phyloP scores from a whole-genome alignment of 2,888 invertebrate species.

The Agonopterix arenella region DNA sequence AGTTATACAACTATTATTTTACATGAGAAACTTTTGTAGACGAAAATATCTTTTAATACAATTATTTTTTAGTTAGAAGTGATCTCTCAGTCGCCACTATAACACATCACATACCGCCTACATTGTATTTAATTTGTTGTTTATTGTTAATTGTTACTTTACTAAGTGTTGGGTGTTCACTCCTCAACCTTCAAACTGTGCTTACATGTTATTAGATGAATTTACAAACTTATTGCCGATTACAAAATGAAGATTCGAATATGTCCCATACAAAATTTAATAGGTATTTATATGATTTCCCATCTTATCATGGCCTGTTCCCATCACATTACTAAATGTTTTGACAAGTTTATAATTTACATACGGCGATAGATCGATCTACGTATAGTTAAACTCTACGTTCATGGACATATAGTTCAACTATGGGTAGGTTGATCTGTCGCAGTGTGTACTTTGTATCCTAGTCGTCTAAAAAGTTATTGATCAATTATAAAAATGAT shows the following conservation, averaged over 20 bases:
- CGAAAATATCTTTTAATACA: no score
- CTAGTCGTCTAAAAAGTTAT: no score
- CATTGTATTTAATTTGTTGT: not conserved
- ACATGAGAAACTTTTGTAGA: no score
- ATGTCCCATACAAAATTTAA: constrained; percentile 30
- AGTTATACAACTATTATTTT: no score
- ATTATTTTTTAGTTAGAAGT: not conserved
- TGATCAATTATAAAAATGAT: no score
- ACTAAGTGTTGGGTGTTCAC: constrained; percentile 17
- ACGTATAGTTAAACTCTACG: no score
- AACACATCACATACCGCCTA: no score
- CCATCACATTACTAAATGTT: constrained; percentile 43
- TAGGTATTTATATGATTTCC: constrained; percentile 63
- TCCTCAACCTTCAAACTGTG: constrained; percentile 20
- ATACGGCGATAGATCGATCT: no score
- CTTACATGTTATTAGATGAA: constrained; percentile 45
- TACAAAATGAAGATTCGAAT: constrained; percentile 30
- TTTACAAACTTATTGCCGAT: constrained; percentile 43
- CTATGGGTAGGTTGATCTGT: no score
- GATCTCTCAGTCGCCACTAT: constrained; percentile 9
- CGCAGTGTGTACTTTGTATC: no score
- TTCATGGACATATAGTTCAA: no score
- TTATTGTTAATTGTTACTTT: not conserved
- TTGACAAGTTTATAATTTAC: constrained; percentile 4
- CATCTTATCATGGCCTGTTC: constrained; percentile 66